Conservation (phyloP, 2,797 vertebrate species). For the Pantherophis alleghaniensis region DNA sequence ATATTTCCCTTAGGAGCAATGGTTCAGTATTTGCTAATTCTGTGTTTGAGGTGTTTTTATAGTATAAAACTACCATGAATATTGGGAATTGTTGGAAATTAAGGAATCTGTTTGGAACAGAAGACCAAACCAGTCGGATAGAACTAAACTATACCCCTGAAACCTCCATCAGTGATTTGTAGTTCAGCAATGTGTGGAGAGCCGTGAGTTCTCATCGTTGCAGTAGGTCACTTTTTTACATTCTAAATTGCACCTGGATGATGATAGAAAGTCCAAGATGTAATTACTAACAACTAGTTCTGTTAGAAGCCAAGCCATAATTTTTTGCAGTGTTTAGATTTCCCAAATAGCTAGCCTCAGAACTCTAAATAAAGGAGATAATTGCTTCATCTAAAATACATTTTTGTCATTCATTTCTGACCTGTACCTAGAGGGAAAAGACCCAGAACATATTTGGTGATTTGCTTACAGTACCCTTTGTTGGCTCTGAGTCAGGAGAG, state of each 20-base stretch:
- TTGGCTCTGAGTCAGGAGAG: background rate
- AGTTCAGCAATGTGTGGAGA: background rate
- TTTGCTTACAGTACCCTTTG: background rate
- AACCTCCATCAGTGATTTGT: background rate
- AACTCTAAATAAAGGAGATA: background rate
- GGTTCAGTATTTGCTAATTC: background rate
- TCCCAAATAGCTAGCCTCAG: background rate
- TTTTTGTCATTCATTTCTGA: background rate
- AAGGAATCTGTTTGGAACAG: background rate
- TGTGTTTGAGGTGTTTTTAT: background rate
- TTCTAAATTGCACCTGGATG: background rate
- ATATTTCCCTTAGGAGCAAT: background rate
- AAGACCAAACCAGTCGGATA: background rate
- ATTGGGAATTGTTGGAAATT: background rate
- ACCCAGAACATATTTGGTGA: background rate
- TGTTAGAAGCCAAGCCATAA: background rate
- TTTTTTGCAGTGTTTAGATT: background rate
- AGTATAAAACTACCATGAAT: background rate
- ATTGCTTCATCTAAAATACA: background rate
- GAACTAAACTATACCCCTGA: background rate
- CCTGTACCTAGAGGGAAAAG: background rate
- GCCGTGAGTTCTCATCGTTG: background rate
- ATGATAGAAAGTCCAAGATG: background rate
- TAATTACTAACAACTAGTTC: background rate
- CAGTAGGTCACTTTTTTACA: background rate